Percentiles rank a stretch among this genome's conserved stretches.
These are phyloP conservation scores for Camponotus pennsylvanicus DNA, from an alignment of 1,140 invertebrate species.

Conservation along the genomic window DNA sequence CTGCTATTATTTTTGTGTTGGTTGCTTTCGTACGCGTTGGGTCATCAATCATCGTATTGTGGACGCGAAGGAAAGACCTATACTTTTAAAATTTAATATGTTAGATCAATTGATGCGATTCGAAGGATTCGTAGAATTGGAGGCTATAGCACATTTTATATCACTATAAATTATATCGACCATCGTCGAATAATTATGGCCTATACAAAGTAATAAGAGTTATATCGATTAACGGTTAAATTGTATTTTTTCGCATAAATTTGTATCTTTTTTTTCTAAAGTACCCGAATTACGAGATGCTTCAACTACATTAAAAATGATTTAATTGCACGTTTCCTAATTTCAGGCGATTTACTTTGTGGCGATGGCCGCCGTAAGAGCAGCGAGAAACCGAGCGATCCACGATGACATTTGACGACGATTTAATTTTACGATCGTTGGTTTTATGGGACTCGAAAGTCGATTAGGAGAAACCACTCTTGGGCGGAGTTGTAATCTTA, in stretches of 20 bases:
- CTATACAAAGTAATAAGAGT: neutral
- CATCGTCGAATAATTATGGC: neutral
- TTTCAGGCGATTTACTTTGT: slow-evolving; percentile 31
- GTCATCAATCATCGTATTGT: slow-evolving; percentile 38
- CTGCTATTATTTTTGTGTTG: slow-evolving; percentile 49
- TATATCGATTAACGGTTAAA: slow-evolving; percentile 11
- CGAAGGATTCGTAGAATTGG: neutral
- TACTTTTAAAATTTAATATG: slow-evolving; percentile 9
- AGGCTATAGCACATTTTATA: slow-evolving; percentile 4
- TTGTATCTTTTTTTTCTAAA: slow-evolving; percentile 12
- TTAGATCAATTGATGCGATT: slow-evolving; percentile 19
- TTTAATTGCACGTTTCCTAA: slow-evolving; percentile 56
- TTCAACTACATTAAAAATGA: slow-evolving; percentile 32
- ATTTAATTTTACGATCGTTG: slow-evolving; percentile 75
- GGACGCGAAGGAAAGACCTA: neutral
- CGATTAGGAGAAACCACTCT: slow-evolving; percentile 69
- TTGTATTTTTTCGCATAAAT: slow-evolving; percentile 11
- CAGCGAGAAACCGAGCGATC: slow-evolving; percentile 51
- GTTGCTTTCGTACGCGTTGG: slow-evolving; percentile 19
- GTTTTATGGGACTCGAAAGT: slow-evolving; percentile 67
- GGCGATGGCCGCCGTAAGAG: slow-evolving; percentile 20
- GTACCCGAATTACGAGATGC: slow-evolving; percentile 2
- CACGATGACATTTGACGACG: slow-evolving; percentile 65
- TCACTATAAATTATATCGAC: slow-evolving; percentile 38
- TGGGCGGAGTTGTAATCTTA: slow-evolving; percentile 58